Conservation (phyloP, 2,888 invertebrate species). For the Limenitis camilla region DNA sequence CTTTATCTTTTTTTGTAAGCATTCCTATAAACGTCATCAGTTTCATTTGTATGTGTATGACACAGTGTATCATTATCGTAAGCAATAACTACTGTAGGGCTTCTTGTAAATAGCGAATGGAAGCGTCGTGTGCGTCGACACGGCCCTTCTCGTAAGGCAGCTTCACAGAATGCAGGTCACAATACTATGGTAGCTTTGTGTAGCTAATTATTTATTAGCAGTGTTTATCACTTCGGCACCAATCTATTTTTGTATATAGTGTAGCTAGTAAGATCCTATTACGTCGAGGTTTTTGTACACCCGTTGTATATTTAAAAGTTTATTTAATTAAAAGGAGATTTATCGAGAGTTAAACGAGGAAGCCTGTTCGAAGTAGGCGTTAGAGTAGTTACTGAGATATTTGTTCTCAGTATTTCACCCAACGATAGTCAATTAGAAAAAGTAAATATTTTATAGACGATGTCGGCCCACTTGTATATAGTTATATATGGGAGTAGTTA, state of each 20-base stretch:
- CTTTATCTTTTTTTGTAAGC: slow-evolving; percentile 43
- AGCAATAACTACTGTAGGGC: slow-evolving; percentile 64
- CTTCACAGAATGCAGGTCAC: slow-evolving; percentile 14
- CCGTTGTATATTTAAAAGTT: slow-evolving; percentile 70
- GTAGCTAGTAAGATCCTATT: slow-evolving; percentile 55
- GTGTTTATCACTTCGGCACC: slow-evolving; percentile 35
- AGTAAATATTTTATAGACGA: slow-evolving; percentile 64
- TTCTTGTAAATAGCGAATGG: slow-evolving; percentile 48
- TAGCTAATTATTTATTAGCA: slow-evolving; percentile 6
- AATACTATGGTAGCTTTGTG: slow-evolving; percentile 9
- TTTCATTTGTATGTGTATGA: slow-evolving; percentile 1
- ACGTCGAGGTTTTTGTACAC: slow-evolving; percentile 63
- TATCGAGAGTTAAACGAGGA: slow-evolving; percentile 50
- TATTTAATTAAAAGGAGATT: slow-evolving; percentile 47
- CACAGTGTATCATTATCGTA: slow-evolving; percentile 34
- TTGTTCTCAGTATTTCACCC: slow-evolving; percentile 66
- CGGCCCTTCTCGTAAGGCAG: slow-evolving; percentile 9
- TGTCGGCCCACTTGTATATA: slow-evolving; percentile 55
- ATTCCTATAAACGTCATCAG: slow-evolving; percentile 50
- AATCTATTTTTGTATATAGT: slow-evolving; percentile 57
- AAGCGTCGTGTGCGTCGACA: slow-evolving; percentile 10
- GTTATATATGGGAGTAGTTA: slow-evolving; percentile 37
- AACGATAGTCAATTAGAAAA: slow-evolving; percentile 74
- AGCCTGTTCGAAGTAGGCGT: slow-evolving; percentile 52
- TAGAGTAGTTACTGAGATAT: slow-evolving; percentile 61